Evolutionary conservation across 2,113 vertebrate species (phyloP).

Genomic region (Tragelaphus scriptus): DNA sequence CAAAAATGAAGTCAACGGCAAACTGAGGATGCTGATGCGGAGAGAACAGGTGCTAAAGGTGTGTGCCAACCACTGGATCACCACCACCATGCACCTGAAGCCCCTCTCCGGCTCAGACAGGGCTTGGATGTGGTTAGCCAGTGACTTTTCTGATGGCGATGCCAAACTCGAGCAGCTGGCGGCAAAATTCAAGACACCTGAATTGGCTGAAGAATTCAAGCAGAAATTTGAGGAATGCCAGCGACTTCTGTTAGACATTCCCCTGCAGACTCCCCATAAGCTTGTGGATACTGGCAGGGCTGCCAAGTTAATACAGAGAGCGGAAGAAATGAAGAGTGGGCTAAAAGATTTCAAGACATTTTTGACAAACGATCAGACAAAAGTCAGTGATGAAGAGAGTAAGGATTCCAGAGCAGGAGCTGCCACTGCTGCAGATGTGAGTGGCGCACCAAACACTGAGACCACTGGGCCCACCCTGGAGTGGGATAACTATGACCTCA

Average conservation of each 20-base stretch:
- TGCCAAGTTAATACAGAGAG: slow-evolving; percentile 95
- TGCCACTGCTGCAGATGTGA: slow-evolving; percentile 71
- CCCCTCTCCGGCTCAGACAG: slow-evolving; percentile 94
- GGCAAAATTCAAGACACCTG: slow-evolving; percentile 95
- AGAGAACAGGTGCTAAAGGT: slow-evolving; percentile 98
- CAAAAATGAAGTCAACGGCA: slow-evolving; percentile 92
- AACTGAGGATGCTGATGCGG: slow-evolving; percentile 94
- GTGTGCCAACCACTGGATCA: slow-evolving; percentile 99
- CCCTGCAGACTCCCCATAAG: slow-evolving; percentile 97
- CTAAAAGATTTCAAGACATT: slow-evolving; percentile 96
- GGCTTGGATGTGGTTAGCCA: slow-evolving; percentile 97
- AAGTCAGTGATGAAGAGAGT: slow-evolving; percentile 83
- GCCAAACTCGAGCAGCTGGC: slow-evolving; percentile 92
- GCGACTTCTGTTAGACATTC: slow-evolving; percentile 92
- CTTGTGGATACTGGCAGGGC: slow-evolving; percentile 93
- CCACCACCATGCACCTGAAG: slow-evolving; percentile 97
- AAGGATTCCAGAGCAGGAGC: slow-evolving; percentile 60
- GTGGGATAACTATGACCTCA: slow-evolving; percentile 94
- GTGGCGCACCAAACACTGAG: slow-evolving; percentile 83
- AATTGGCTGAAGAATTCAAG: slow-evolving; percentile 95
- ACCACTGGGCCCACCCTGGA: slow-evolving; percentile 88
- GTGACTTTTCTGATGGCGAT: slow-evolving; percentile 95
- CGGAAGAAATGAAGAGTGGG: slow-evolving; percentile 98
- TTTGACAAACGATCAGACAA: slow-evolving; percentile 91
- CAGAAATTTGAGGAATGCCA: slow-evolving; percentile 97